These are phyloP conservation scores for Epizoanthus stellaris DNA, from an alignment of 92 coral and sea anemone genomes.

Conservation along the genomic window DNA sequence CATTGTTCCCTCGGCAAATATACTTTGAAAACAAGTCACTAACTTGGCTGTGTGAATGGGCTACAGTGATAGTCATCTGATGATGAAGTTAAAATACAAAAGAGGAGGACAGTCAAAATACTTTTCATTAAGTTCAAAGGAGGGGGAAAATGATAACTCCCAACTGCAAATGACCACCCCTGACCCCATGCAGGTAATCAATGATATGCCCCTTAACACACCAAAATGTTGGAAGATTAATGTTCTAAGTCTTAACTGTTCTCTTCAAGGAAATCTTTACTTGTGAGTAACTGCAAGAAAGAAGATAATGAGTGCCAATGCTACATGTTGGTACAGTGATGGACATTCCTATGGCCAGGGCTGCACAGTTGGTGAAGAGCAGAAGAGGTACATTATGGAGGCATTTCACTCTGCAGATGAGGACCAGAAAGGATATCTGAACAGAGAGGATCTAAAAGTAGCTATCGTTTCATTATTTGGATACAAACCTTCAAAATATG, in stretches of 20 bases:
- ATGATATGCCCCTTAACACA: too few relatives aligned
- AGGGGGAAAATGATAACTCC: too few relatives aligned
- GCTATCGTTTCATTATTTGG: constrained; percentile 92
- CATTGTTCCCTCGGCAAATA: too few relatives aligned
- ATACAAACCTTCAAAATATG: constrained; percentile 91
- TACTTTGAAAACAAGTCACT: too few relatives aligned
- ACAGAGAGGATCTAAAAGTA: constrained; percentile 86
- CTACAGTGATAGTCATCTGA: too few relatives aligned
- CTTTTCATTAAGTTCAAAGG: too few relatives aligned
- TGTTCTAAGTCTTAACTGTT: background rate
- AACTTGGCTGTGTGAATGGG: too few relatives aligned
- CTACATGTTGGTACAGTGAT: background rate
- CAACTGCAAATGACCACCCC: too few relatives aligned
- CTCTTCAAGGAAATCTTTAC: background rate
- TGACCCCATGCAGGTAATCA: too few relatives aligned
- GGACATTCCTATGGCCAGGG: background rate
- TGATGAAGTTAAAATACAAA: too few relatives aligned
- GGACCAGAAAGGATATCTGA: constrained; percentile 77
- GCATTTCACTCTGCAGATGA: constrained; percentile 81
- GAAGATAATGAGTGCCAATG: background rate
- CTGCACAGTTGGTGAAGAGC: constrained; percentile 33
- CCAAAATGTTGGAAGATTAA: too few relatives aligned
- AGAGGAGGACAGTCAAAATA: too few relatives aligned
- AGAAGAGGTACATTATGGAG: constrained; percentile 60
- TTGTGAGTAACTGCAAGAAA: background rate